Evolutionary conservation across 2,797 vertebrate genomes (phyloP), one percentile per base, ranked within the genome.

Genomic region (Coregonus suidteri): DNA sequence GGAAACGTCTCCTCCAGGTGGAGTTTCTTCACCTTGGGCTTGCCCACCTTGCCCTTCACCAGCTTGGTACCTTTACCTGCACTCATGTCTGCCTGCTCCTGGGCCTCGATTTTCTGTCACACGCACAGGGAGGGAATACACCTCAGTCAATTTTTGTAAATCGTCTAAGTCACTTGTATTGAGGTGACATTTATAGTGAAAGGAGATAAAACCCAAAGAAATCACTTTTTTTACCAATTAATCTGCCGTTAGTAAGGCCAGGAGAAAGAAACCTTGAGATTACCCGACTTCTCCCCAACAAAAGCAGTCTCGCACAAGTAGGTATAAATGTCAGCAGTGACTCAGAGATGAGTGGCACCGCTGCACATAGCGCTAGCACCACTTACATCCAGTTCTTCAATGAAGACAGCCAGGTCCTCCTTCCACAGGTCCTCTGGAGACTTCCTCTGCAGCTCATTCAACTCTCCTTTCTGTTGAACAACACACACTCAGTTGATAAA

Each of bases 41-140:
- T 99, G 67, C 98, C 98, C 79, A 99, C 94, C 93, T 99, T 99
- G 34, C 98, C 97, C 91, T 99, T 99, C 81, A 99, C 93, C 86
- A 97, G 90, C 87, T 97, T 99, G 79, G 96, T 90, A 77, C 90
- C 87, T 86, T 93, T 95, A 9, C 97, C 97, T 41, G 90, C 83
- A 54, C 85, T 91, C 88, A 93, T 77, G 77, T 98, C 97, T 79
- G 98, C 97, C 79, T 93, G 94, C 91, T 99, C 98, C 84, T 95
- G 93, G 0, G 94, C 91, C 93, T 99, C 98, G 77, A 98, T 86
- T 88, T 95, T 96, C 98, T 99, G 91, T 84, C 4, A 80, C 73
- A 89, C 3, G 79, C 73, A 52, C 71, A 81, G 35, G 71, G 88
- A 41, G 47, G 52, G 31, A 34, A 53, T 52, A 66, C 75, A 76